Conservation (phyloP, 2,888 invertebrate species). For the Emmelina monodactyla region DNA sequence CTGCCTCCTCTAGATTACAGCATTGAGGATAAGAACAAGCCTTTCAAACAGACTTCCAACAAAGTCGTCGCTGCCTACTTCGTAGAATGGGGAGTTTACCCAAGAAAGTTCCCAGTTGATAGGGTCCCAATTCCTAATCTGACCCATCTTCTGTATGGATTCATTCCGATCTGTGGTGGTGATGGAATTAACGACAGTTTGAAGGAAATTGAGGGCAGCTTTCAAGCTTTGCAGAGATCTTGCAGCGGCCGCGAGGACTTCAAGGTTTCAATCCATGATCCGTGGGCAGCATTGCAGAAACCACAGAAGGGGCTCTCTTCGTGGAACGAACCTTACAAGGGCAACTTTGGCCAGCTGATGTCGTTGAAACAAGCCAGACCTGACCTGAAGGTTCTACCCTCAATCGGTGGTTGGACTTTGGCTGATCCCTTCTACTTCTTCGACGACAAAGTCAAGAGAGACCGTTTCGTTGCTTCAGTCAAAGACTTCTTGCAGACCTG, state of each 20-base stretch:
- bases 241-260: slow-evolving; percentile 58
- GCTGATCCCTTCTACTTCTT: slow-evolving; percentile 61
- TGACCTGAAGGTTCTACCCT: slow-evolving; percentile 52
- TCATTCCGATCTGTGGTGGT: slow-evolving; percentile 57
- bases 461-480: slow-evolving; percentile 49
- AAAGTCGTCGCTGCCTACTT: slow-evolving; percentile 57
- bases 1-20: slow-evolving; percentile 45
- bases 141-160: slow-evolving; percentile 54
- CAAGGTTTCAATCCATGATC: slow-evolving; percentile 56
- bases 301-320: slow-evolving; percentile 53
- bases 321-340: slow-evolving; percentile 61
- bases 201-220: slow-evolving; percentile 59
- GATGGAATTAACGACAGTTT: slow-evolving; percentile 61
- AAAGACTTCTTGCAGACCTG: slow-evolving; percentile 55
- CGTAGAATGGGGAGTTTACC: slow-evolving; percentile 60
- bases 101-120: slow-evolving; percentile 54
- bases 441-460: slow-evolving; percentile 41
- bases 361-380: slow-evolving; percentile 53
- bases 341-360: slow-evolving; percentile 58
- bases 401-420: slow-evolving; percentile 55
- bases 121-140: slow-evolving; percentile 49
- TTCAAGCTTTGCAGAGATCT: slow-evolving; percentile 54
- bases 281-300: slow-evolving; percentile 58
- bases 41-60: slow-evolving; percentile 55
- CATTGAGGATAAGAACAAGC: slow-evolving; percentile 50